Percentiles rank a stretch among this genome's conserved stretches.
These are phyloP conservation scores for Keiferia lycopersicella DNA, from an alignment of 2,888 invertebrate genomes.

Conservation along the genomic window DNA sequence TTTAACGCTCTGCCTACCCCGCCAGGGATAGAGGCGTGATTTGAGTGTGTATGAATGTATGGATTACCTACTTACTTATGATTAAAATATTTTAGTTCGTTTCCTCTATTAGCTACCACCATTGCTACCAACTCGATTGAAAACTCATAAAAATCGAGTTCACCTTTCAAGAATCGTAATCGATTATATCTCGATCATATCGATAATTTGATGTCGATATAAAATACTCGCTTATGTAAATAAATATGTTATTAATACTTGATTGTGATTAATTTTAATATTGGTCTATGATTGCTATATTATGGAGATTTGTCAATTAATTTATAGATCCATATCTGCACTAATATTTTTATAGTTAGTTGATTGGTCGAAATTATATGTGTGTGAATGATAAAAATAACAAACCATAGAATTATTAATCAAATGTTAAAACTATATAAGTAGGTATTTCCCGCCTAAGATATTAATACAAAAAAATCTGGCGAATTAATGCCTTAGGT, in stretches of 20 bases:
- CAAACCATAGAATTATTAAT: background rate
- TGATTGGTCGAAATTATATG: conserved; percentile 6
- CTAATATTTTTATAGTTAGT: conserved; percentile 19
- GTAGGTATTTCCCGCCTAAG: too few species aligned
- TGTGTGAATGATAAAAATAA: conserved; percentile 16
- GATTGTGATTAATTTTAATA: conserved; percentile 30
- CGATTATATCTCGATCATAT: conserved; percentile 10
- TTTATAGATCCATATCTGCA: conserved; percentile 20
- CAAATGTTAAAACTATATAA: too few species aligned
- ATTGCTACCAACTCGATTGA: conserved; percentile 5
- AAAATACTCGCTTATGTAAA: conserved; percentile 27
- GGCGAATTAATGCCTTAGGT: too few species aligned
- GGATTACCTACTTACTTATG: background rate
- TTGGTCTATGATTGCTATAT: conserved; percentile 19
- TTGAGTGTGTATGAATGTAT: too few species aligned
- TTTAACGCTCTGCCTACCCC: too few species aligned
- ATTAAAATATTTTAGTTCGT: background rate
- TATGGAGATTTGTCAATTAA: conserved; percentile 27
- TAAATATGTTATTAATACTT: conserved; percentile 25
- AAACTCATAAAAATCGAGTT: conserved; percentile 18
- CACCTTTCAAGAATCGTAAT: conserved; percentile 9
- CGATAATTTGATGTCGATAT: conserved; percentile 26
- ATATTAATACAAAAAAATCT: too few species aligned
- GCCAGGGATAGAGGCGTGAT: too few species aligned
- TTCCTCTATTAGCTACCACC: conserved; percentile 10